Evolutionary conservation across 2,113 vertebrate species (phyloP), one percentile per base, ranked within the genome.

Genomic region (Pelecanoides urinatrix): DNA sequence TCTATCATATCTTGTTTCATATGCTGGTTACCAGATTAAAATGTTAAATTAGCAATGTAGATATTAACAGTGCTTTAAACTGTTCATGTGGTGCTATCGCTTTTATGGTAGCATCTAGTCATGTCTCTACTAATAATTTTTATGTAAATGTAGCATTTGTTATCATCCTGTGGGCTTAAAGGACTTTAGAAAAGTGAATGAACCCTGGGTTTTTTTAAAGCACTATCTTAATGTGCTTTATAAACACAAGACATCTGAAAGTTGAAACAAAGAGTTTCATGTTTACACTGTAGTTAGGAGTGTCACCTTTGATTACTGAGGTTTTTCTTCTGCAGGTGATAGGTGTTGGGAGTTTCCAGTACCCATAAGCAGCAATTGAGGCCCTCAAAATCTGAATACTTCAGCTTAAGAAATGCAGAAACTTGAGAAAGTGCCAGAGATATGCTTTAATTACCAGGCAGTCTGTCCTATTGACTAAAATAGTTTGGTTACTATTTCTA

Each of bases 401-500:
- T 96, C 55, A 83, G 18, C 29, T 83, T 83, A 90, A 67, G 90
- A 84, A 86, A 90, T 21, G 21, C 40, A 89, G 76, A 47, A 80
- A 30, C 68, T 92, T 92, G 80, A 92, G 68, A 36, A 92, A 77
- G 53, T 93, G 92, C 73, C 76, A 88, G 86, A 83, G 68, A 94
- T 15, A 36, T 47, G 45, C 85, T 92, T 95, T 92, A 88, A 86
- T 86, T 96, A 76, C 87, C 42, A 92, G 74, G 71, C 93, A 92
- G 81, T 92, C 91, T 96, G 92, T 94, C 55, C 86, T 88, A 21
- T 94, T 91, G 78, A 91, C 88, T 83, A 10, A 68, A 85, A 94
- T 95, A 89, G 90, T 94, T 93, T 73, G 34, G 52, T 94, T 96
- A 47, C 95, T 93, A 94, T 95, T 96, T 92, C 84, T 65, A 4